These are phyloP conservation scores for Choloepus hoffmanni DNA, from an alignment of 2,113 vertebrate genomes.

Conservation along the genomic window DNA sequence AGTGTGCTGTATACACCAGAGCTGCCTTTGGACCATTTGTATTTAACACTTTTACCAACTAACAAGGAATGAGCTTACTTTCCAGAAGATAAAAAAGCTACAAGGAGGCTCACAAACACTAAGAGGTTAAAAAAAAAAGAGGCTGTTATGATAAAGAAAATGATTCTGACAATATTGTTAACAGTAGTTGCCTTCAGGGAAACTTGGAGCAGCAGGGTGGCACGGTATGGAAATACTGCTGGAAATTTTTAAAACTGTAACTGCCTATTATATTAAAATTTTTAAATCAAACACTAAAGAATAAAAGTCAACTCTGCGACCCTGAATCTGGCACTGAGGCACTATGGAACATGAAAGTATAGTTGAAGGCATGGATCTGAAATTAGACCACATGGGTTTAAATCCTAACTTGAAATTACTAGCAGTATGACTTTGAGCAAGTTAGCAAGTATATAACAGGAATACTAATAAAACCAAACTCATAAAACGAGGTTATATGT, in stretches of 20 bases:
- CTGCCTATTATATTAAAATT: slow-evolving; percentile 53
- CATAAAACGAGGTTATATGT: background rate
- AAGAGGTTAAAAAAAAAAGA: background rate
- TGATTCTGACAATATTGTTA: slow-evolving; percentile 17
- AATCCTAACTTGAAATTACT: slow-evolving; percentile 47
- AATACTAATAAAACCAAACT: slow-evolving; percentile 63
- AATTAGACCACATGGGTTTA: slow-evolving; percentile 62
- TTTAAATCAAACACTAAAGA: slow-evolving; percentile 61
- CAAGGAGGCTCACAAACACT: background rate
- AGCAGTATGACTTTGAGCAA: slow-evolving; percentile 5
- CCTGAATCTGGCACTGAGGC: slow-evolving; percentile 1
- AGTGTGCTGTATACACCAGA: background rate
- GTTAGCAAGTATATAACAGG: slow-evolving; percentile 2
- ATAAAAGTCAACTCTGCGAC: slow-evolving; percentile 39
- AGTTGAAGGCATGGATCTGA: slow-evolving; percentile 19
- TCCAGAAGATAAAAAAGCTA: slow-evolving; percentile 43
- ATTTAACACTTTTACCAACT: background rate
- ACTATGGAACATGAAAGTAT: slow-evolving; percentile 20
- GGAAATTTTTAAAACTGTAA: background rate
- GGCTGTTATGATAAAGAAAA: background rate
- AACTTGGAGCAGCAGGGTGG: background rate
- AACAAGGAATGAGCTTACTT: background rate
- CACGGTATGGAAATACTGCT: background rate
- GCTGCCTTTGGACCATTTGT: background rate
- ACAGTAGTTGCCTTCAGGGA: background rate